Conservation (phyloP, 2,113 vertebrate genomes). For the Actenoides hombroni region DNA sequence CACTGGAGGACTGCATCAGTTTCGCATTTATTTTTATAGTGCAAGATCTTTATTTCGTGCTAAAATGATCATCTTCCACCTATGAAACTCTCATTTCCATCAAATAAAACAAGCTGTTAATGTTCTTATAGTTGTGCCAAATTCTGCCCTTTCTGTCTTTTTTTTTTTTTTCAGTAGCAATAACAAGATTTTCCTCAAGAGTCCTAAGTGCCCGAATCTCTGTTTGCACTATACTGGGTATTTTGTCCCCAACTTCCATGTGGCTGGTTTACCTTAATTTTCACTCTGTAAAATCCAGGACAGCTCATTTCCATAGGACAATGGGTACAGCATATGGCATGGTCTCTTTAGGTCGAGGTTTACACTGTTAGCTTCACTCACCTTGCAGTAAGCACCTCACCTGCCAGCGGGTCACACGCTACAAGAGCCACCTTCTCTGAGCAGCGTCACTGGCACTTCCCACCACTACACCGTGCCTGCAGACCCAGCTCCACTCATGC, state of each 20-base stretch:
- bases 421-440: not conserved
- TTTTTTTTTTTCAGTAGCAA: not conserved
- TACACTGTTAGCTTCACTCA: not conserved
- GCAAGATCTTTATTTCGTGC: not conserved
- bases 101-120: not conserved
- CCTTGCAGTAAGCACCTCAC: not conserved
- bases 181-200: not conserved
- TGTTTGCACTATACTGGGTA: fast-evolving
- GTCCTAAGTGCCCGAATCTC: not conserved
- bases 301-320: not conserved
- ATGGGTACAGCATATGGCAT: fast-evolving
- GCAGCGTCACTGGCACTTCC: not conserved
- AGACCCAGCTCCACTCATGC: not conserved
- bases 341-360: not conserved
- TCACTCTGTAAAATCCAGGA: not conserved
- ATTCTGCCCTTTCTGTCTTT: not conserved
- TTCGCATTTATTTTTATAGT: not conserved
- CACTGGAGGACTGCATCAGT: not conserved
- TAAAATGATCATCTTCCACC: not conserved
- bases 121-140: not conserved
- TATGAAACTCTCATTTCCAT: not conserved
- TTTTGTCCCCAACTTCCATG: not conserved
- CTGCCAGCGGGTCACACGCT: not conserved
- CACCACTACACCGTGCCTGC: fast-evolving
- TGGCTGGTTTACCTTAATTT: not conserved